Percentiles rank a stretch among this genome's conserved stretches.
phyloP scores from a whole-genome alignment of 2,888 invertebrate genomes.

The Plusia festucae region DNA sequence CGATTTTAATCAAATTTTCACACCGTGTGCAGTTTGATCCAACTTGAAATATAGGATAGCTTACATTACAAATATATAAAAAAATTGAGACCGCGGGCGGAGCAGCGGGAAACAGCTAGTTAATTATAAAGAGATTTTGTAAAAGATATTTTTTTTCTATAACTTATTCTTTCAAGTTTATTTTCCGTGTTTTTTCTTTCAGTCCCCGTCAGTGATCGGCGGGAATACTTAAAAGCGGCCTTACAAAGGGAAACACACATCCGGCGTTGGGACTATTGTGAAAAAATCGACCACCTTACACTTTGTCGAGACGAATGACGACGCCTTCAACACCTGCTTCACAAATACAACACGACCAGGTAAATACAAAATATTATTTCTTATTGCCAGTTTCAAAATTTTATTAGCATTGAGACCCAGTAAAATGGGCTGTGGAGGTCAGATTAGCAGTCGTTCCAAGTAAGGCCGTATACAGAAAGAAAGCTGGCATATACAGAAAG shows the following conservation, averaged over 20 bases:
- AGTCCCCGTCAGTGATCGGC: slow-evolving; percentile 67
- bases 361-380: not conserved
- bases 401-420: too few species aligned
- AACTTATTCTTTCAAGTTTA: not conserved
- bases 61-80: too few species aligned
- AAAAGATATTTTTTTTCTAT: not conserved
- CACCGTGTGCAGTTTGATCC: too few species aligned
- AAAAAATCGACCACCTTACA: slow-evolving; percentile 44
- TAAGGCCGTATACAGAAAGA: too few species aligned
- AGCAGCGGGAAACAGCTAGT: too few species aligned
- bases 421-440: too few species aligned
- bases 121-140: not conserved
- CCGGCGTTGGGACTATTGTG: slow-evolving; percentile 74
- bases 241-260: slow-evolving; percentile 76
- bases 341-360: not conserved
- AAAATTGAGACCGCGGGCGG: too few species aligned
- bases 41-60: too few species aligned
- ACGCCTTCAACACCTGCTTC: slow-evolving; percentile 13
- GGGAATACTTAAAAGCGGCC: slow-evolving; percentile 74
- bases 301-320: slow-evolving; percentile 40
- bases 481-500: too few species aligned
- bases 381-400: too few species aligned
- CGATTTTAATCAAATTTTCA: too few species aligned
- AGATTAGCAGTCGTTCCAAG: too few species aligned
- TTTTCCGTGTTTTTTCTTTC: slow-evolving; percentile 58